A percentile compares a stretch with the other conserved stretches of the same genome.
Evolutionary conservation across 2,888 invertebrate species (phyloP).

Genomic region (Ptychoptera albimana): DNA sequence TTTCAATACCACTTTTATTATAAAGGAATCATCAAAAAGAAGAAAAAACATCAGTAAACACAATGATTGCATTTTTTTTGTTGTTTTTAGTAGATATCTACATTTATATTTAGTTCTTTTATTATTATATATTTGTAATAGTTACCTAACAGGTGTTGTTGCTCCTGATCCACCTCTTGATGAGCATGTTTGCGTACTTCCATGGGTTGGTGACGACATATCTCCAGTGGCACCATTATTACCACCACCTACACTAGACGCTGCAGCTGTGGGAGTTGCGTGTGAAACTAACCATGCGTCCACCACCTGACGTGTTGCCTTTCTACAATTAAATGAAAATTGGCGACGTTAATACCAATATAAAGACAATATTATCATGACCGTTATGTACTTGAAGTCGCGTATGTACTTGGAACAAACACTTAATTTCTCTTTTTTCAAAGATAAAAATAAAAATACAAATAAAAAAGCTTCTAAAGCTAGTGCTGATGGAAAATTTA

Average conservation of each 20-base stretch:
- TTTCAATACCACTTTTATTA: no score
- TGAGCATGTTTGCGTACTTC: slow-evolving; percentile 33
- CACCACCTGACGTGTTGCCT: slow-evolving; percentile 83
- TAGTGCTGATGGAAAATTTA: no score
- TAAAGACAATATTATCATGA: no score
- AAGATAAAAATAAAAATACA: no score
- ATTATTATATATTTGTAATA: no score
- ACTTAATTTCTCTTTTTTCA: no score
- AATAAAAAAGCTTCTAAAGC: no score
- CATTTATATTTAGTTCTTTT: not conserved
- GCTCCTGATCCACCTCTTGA: slow-evolving; percentile 70
- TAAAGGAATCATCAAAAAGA: no score
- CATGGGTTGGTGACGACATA: slow-evolving; percentile 38
- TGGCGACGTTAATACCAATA: not conserved
- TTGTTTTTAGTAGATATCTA: no score
- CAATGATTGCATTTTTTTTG: not conserved
- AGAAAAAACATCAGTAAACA: no score
- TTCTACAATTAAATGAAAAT: slow-evolving; percentile 39
- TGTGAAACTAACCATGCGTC: slow-evolving; percentile 87
- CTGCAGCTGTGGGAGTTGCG: slow-evolving; percentile 49
- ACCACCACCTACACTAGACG: slow-evolving; percentile 18
- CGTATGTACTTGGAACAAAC: not conserved
- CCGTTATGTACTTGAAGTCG: no score
- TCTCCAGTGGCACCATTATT: slow-evolving; percentile 30
- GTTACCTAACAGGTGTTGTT: slow-evolving; percentile 78